Conservation (phyloP, 2,888 invertebrate species). For the Caenorhabditis doughertyi region DNA sequence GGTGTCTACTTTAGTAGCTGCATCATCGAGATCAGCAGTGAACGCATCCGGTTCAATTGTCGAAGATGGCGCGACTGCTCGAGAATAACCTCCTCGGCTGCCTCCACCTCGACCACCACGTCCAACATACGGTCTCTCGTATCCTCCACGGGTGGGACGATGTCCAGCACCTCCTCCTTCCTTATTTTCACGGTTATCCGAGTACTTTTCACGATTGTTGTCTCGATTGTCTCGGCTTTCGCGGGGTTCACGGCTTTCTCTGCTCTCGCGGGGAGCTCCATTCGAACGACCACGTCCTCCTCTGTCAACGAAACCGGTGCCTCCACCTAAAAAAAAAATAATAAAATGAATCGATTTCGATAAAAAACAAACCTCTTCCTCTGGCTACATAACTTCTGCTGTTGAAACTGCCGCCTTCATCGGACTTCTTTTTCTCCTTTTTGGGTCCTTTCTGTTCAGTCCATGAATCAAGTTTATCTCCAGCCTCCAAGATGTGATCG, state of each 20-base stretch:
- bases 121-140: slow-evolving; percentile 52
- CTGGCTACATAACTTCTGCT: slow-evolving; percentile 53
- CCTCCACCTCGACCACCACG: slow-evolving; percentile 63
- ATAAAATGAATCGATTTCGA: not conserved
- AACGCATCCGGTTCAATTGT: slow-evolving; percentile 47
- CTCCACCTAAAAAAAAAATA: slow-evolving; percentile 24
- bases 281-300: slow-evolving; percentile 64
- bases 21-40: slow-evolving; percentile 59
- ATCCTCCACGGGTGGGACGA: slow-evolving; percentile 55
- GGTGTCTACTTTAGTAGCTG: slow-evolving; percentile 54
- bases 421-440: slow-evolving; percentile 74
- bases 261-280: slow-evolving; percentile 55
- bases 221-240: not conserved
- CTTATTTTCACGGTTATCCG: slow-evolving; percentile 24
- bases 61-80: slow-evolving; percentile 58
- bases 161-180: slow-evolving; percentile 38
- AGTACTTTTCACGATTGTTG: slow-evolving; percentile 28
- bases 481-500: slow-evolving; percentile 74
- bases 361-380: slow-evolving; percentile 54
- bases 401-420: slow-evolving; percentile 59
- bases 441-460: slow-evolving; percentile 75
- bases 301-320: slow-evolving; percentile 53
- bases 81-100: slow-evolving; percentile 62
- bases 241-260: too few species aligned
- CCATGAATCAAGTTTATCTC: slow-evolving; percentile 73